Base-by-base conservation (phyloP, 2,113 vertebrate genomes). In the Sinocyclocheilus rhinocerous region DNA sequence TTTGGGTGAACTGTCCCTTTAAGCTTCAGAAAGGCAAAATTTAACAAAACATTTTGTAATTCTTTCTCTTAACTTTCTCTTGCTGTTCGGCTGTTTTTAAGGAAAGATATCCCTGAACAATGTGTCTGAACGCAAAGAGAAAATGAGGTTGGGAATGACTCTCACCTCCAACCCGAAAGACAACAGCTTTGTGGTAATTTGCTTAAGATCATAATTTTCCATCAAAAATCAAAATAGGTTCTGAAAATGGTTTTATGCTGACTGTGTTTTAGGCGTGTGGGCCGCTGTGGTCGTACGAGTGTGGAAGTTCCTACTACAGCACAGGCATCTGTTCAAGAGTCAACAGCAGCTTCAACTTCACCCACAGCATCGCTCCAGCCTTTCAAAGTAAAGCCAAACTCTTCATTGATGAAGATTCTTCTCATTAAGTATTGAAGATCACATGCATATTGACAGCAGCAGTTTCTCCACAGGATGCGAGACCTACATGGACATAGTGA, bases 401-500 rank as follows among this genome's bases (percentile, higher is more conserved):
- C 4, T 22, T 84, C n/a, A 26, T 22, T 83, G 48, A 65, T 29
- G 63, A 45, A 16, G n/a, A 16, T 0, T 83, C 13, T 26, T 45
- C 42, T 59, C 4, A 59, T 1, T 61, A 48, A 4, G 4, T 7
- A 69, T 39, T 4, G 26, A 5, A 8, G 6, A 59, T 13, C 36
- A 42, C 52, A 39, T 76, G 18, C 12, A 29, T 61, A 36, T 55
- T 73, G 29, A 26, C 85, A 33, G 80, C 67, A 13, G 8, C 29
- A 6, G 29, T 11, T 57, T 87, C 85, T 86, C 84, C 39, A 0
- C 90, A 99, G 98, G 97, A 59, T 99, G 98, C 93, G 98, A 98
- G 93, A 99, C 97, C 0, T 98, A 97, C 92, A 98, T 98, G 97
- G 98, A 99, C 91, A 99, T 99, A 9, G 92, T 99, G 86, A 99